phyloP scores from a whole-genome alignment of 1,140 invertebrate genomes.

The Bombus waltoni region DNA sequence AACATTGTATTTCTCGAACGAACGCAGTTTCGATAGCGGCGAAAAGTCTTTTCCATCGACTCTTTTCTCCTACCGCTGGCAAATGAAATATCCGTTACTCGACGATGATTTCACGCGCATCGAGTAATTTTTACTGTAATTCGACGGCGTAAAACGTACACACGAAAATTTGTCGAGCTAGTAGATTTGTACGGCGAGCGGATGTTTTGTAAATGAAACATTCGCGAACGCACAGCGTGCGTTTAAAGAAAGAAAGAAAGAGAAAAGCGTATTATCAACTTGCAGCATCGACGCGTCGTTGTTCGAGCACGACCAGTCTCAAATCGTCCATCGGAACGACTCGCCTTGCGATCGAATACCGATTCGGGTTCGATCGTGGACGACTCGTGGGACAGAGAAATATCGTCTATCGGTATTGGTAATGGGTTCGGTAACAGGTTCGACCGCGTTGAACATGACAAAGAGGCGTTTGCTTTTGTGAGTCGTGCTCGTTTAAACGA shows the following conservation, averaged over 20 bases:
- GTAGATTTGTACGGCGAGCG: too few species aligned
- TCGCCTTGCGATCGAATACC: background rate
- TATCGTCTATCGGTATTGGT: too few species aligned
- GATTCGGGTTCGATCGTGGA: background rate
- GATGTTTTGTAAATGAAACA: too few species aligned
- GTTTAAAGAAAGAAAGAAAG: too few species aligned
- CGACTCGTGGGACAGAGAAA: background rate
- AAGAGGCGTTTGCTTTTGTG: constrained; percentile 7
- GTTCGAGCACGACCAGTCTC: background rate
- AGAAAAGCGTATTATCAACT: background rate
- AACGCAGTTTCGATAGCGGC: too few species aligned
- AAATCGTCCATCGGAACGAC: background rate
- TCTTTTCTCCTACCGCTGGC: too few species aligned
- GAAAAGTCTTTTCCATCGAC: background rate
- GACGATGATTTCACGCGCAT: too few species aligned
- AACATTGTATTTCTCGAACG: background rate
- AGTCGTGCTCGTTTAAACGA: background rate
- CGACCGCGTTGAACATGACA: background rate
- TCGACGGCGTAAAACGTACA: too few species aligned
- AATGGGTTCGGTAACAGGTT: constrained; percentile 3
- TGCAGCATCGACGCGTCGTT: background rate
- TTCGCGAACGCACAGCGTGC: too few species aligned
- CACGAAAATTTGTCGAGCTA: too few species aligned
- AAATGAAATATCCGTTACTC: too few species aligned
- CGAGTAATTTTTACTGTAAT: too few species aligned